phyloP scores from a whole-genome alignment of 92 coral and sea anemone genomes.

The Pocillopora grandis region DNA sequence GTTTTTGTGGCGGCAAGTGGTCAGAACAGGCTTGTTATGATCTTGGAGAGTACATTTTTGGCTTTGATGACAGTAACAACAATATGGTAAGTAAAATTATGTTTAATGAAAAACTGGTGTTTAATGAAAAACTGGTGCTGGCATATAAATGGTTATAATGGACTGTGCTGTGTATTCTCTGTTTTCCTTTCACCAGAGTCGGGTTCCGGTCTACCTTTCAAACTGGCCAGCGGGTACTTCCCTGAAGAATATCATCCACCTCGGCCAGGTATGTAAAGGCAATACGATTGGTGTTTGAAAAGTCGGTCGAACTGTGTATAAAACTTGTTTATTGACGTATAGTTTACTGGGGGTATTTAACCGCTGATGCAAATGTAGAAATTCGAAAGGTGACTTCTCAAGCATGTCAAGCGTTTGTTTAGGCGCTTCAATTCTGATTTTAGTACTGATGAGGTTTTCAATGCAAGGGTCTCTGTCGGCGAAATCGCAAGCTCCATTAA shows the following conservation, averaged over 20 bases:
- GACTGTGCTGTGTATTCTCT: neutral
- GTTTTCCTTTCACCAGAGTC: constrained; percentile 59
- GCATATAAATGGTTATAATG: neutral
- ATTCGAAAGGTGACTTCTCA: too few relatives aligned
- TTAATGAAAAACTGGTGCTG: neutral
- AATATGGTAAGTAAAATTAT: constrained; percentile 67
- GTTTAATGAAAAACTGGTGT: too few relatives aligned
- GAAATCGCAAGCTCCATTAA: too few relatives aligned
- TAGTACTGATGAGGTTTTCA: too few relatives aligned
- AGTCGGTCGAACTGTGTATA: too few relatives aligned
- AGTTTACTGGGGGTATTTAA: too few relatives aligned
- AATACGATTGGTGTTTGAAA: too few relatives aligned
- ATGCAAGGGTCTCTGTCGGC: too few relatives aligned
- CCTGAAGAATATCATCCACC: constrained; percentile 84
- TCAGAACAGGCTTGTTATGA: constrained; percentile 76
- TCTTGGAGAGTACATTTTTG: constrained; percentile 63
- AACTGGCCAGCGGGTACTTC: constrained; percentile 96
- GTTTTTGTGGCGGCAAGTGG: constrained; percentile 75
- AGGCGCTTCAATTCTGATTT: too few relatives aligned
- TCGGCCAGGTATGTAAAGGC: constrained; percentile 78
- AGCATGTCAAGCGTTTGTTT: too few relatives aligned
- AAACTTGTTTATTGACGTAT: too few relatives aligned
- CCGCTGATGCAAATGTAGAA: too few relatives aligned
- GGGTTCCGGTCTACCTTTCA: constrained; percentile 81
- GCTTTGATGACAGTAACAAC: constrained; percentile 69